Conservation (phyloP, 2,888 invertebrate genomes). For the Saturnia japonica region DNA sequence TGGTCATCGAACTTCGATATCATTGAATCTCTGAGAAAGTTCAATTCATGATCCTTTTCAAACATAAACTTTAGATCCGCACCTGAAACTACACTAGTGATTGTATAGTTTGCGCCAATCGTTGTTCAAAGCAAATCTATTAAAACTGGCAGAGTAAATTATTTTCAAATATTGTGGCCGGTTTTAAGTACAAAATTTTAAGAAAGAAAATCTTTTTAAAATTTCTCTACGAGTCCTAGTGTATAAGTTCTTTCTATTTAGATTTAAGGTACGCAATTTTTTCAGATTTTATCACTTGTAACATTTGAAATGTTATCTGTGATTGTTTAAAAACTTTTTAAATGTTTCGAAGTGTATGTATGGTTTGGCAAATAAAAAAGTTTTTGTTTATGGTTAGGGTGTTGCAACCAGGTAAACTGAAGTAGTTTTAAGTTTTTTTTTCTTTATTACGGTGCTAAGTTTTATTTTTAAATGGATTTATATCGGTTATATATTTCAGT, state of each 20-base stretch:
- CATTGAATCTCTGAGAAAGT: too few species aligned
- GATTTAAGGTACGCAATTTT: slow-evolving; percentile 25
- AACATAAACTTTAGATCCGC: neutral
- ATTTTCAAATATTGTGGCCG: slow-evolving; percentile 51
- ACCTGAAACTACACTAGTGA: neutral
- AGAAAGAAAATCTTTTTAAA: slow-evolving; percentile 36
- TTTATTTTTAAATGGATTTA: slow-evolving; percentile 28
- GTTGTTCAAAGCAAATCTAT: slow-evolving; percentile 17
- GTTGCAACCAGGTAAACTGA: slow-evolving; percentile 48
- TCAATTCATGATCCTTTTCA: too few species aligned
- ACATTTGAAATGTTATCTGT: slow-evolving; percentile 33
- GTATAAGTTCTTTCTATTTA: slow-evolving; percentile 20
- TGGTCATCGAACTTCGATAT: too few species aligned
- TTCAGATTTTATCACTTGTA: slow-evolving; percentile 33
- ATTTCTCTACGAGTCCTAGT: slow-evolving; percentile 16
- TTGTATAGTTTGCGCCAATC: neutral
- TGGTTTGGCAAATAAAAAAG: slow-evolving; percentile 29
- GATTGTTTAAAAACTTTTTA: slow-evolving; percentile 28
- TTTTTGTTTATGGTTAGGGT: slow-evolving; percentile 37
- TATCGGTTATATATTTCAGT: slow-evolving; percentile 5
- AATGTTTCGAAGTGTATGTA: slow-evolving; percentile 37
- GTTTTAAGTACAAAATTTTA: slow-evolving; percentile 76
- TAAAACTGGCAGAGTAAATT: slow-evolving; percentile 20
- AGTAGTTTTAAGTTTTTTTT: slow-evolving; percentile 24
- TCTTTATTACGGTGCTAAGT: slow-evolving; percentile 40